phyloP scores from a whole-genome alignment of 2,113 vertebrate genomes.

The Chamaetylas fuelleborni region DNA sequence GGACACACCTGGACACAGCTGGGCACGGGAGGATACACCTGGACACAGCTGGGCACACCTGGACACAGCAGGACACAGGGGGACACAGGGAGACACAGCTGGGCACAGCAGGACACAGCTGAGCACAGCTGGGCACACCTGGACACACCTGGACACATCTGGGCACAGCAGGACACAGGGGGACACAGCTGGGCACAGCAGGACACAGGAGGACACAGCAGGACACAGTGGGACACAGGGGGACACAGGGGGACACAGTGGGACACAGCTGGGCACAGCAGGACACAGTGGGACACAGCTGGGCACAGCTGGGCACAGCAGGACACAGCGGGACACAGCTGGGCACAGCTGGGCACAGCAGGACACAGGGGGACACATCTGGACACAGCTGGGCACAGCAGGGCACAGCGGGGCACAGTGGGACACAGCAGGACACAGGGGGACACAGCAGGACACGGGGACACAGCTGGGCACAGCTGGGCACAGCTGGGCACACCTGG shows the following conservation, averaged over 20 bases:
- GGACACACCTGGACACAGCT: rapidly evolving
- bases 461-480: neutral
- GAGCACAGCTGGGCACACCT: neutral
- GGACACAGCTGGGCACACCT: too few species aligned
- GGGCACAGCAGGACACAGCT: neutral
- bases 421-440: neutral
- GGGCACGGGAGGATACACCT: neutral
- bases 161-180: neutral
- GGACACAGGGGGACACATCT: neutral
- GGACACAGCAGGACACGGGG: neutral
- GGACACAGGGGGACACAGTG: neutral
- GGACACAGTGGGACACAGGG: neutral
- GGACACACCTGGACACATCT: neutral
- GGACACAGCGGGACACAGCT: neutral
- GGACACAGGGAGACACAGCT: neutral
- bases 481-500: neutral
- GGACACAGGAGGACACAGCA: neutral
- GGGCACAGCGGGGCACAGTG: rapidly evolving
- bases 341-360: neutral
- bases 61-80: neutral
- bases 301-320: rapidly evolving
- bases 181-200: neutral
- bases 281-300: too few species aligned
- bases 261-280: neutral
- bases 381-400: neutral